Base-by-base conservation (phyloP, 1,140 invertebrate species). In the Lordiphosa stackelbergi region DNA sequence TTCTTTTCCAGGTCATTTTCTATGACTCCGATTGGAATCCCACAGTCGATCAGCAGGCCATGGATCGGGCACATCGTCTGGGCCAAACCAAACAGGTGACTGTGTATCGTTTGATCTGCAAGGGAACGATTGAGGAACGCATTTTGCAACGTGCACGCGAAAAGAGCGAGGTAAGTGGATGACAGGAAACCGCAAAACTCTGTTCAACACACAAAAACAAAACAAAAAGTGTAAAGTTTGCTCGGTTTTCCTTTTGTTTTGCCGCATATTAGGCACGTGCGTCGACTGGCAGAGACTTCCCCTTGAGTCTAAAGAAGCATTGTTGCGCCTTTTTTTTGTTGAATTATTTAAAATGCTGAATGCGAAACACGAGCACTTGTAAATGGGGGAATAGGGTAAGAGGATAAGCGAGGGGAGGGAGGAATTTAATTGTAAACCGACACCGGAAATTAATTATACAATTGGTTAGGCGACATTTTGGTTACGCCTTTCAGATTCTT, bases 11-110 rank as follows among this genome's bases (percentile, higher is more conserved):
- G 95, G 95, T 99, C 46, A 97, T 99, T 88, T 99, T 99, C 89
- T 99, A 99, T 88, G 98, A 99, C 87, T 97, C 95, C 13, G 98
- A 99, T 88, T 99, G 98, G 98, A 99, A 99, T 90, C 98, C 98
- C 9, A 97, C 95, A 0, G 95, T 97, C 10, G 96, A 97, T 90
- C 95, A 97, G 83, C 96, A 97, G 86, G 96, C 96, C 2, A 97
- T 97, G 95, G 96, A 97, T 90, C 91, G 96, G 36, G 95, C 95
- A 1, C 95, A 97, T 89, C 90, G 95, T 19, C 88, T 97, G 56
- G 95, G 95, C 3, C 94, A 95, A 87, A 95, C 95, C 2, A 95
- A 95, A 86, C 94, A 96, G 88, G 96, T 97, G n/a, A 97, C 95
- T 0, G 95, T 97, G 8, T 97, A 97, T 88, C 89, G 96, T 38